These are phyloP conservation scores for Saccopteryx bilineata DNA, from an alignment of 2,113 vertebrate species.

Conservation along the genomic window DNA sequence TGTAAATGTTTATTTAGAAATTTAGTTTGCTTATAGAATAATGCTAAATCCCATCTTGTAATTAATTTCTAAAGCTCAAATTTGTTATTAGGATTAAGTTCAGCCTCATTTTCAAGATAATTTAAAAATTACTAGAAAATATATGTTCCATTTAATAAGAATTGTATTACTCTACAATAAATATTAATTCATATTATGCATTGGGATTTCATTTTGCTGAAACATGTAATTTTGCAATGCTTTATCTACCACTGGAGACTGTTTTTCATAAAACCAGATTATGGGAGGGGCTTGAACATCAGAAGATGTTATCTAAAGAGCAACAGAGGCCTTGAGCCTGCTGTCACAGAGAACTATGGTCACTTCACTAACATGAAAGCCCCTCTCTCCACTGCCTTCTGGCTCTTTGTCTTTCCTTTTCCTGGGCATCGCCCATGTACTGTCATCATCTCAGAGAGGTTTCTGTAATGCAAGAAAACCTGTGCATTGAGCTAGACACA, in stretches of 20 bases:
- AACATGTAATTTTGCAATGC: neutral
- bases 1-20: constrained; percentile 36
- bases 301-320: neutral
- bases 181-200: constrained; percentile 5
- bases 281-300: neutral
- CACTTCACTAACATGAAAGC: neutral
- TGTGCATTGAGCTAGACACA: neutral
- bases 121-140: constrained; percentile 47
- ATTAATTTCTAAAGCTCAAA: constrained; percentile 45
- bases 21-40: constrained; percentile 10
- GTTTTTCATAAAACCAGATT: constrained; percentile 14
- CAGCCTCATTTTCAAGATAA: constrained; percentile 39
- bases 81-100: constrained; percentile 34
- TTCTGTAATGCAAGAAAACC: neutral
- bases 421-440: neutral
- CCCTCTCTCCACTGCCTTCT: neutral
- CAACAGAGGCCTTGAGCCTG: neutral
- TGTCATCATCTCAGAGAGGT: neutral
- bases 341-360: neutral
- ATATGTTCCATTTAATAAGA: neutral
- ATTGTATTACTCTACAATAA: neutral
- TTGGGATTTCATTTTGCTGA: neutral
- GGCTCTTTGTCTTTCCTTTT: neutral
- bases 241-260: constrained; percentile 2
- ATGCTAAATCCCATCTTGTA: neutral